phyloP scores from a whole-genome alignment of 1,140 invertebrate species.

The Drosophila nikananu region DNA sequence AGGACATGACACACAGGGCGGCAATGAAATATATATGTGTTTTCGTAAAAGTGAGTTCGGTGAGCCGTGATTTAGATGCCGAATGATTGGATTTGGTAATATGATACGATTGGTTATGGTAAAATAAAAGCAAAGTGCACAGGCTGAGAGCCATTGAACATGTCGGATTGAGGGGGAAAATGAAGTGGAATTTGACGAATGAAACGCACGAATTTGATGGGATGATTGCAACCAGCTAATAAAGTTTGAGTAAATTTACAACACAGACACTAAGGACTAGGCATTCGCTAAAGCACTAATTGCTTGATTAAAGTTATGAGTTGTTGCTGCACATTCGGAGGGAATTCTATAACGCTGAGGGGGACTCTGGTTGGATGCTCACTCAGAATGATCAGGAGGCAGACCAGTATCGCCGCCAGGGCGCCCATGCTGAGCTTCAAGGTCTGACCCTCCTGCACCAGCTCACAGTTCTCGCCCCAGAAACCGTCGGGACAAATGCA shows the following conservation, averaged over 20 bases:
- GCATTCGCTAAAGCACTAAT: slow-evolving; percentile 71
- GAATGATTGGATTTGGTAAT: slow-evolving; percentile 66
- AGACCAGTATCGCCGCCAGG: slow-evolving; percentile 96
- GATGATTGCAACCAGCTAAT: slow-evolving; percentile 55
- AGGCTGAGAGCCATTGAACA: slow-evolving; percentile 12
- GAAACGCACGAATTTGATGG: slow-evolving; percentile 41
- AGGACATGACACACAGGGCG: slow-evolving; percentile 40
- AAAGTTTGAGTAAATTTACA: slow-evolving; percentile 33
- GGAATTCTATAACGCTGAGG: neutral
- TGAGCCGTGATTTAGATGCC: slow-evolving; percentile 59
- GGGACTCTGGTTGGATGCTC: slow-evolving; percentile 85
- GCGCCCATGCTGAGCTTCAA: slow-evolving; percentile 97
- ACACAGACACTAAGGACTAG: slow-evolving; percentile 40
- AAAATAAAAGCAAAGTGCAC: slow-evolving; percentile 44
- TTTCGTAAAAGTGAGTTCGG: slow-evolving; percentile 37
- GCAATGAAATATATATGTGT: slow-evolving; percentile 18
- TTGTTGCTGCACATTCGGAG: slow-evolving; percentile 52
- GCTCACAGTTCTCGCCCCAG: slow-evolving; percentile 97
- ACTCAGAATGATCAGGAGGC: slow-evolving; percentile 97
- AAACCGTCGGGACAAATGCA: slow-evolving; percentile 96
- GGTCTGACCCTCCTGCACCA: slow-evolving; percentile 96
- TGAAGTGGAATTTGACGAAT: slow-evolving; percentile 34
- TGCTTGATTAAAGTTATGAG: slow-evolving; percentile 36
- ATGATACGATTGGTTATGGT: slow-evolving; percentile 28
- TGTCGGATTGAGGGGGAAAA: slow-evolving; percentile 37